A percentile compares a stretch with the other conserved stretches of the same genome.
Evolutionary conservation across 2,888 invertebrate species (phyloP).

Genomic region (Phalera bucephala): DNA sequence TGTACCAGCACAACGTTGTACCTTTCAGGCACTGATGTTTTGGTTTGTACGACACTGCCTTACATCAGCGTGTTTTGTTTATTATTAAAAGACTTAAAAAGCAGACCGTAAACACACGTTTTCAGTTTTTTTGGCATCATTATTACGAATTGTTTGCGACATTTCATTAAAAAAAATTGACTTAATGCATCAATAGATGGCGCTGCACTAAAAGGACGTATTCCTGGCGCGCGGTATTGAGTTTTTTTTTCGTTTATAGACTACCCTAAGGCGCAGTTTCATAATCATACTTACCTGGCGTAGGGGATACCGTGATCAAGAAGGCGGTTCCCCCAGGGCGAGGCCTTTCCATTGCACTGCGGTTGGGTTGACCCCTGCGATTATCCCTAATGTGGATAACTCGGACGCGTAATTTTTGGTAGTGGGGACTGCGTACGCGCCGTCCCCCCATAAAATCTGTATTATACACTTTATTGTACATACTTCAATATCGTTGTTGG

Average conservation of each 20-base stretch:
- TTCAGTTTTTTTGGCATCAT: no score
- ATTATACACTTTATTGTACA: no score
- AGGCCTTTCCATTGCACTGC: slow-evolving; percentile 20
- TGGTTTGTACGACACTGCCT: no score
- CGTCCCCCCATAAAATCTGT: slow-evolving; percentile 14
- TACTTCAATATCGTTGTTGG: no score
- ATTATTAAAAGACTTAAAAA: no score
- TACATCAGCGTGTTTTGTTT: background rate
- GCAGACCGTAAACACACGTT: no score
- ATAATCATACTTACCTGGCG: slow-evolving; percentile 26
- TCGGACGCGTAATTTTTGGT: slow-evolving; percentile 22
- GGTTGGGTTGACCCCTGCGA: slow-evolving; percentile 16
- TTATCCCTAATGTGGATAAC: slow-evolving; percentile 19
- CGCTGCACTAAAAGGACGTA: background rate
- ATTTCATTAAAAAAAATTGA: no score
- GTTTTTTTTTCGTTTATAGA: background rate
- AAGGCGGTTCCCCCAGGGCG: slow-evolving; percentile 23
- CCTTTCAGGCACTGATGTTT: no score
- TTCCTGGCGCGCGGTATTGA: slow-evolving; percentile 1
- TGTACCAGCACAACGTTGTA: no score
- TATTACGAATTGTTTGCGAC: no score
- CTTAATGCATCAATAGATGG: slow-evolving; percentile 8
- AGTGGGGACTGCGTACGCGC: slow-evolving; percentile 24
- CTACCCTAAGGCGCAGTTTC: background rate
- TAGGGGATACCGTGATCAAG: slow-evolving; percentile 18